Evolutionary conservation across 2,888 invertebrate genomes (phyloP), one percentile per base, ranked within the genome.

Genomic region (Drosophila helvetica): DNA sequence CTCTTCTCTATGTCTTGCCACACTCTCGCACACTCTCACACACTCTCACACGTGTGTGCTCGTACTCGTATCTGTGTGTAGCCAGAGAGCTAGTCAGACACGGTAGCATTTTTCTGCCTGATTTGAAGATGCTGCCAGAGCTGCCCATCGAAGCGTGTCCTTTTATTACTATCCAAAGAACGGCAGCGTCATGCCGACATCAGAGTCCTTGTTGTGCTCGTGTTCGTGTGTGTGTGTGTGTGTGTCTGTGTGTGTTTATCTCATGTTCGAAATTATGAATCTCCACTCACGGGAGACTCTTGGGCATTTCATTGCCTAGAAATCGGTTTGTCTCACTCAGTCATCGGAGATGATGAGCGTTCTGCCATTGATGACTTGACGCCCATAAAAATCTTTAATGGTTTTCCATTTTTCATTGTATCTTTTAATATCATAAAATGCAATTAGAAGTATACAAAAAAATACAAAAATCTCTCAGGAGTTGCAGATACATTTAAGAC

Each of bases 61-160:
- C 22, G 51, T 47, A 54, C 19, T 50, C 42, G 79, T 64, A 50
- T 63, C 43, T 50, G 54, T 43, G 38, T 15, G 7, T 38, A 8
- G 5, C 5, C 33, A 74, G 57, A 64, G 83, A 64, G 86, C 77
- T 86, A 86, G 81, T 76, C 78, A 84, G 85, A 85, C 82, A 80
- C 76, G 83, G 77, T 69, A 85, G 70, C 79, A 75, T 85, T 87
- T 86, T 86, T 87, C 86, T 85, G 86, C 87, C 79, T 87, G 86
- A 86, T 87, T 85, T 86, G 87, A 76, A 77, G 80, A 72, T 60
- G 74, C 70, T 78, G 64, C 51, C 59, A n/a, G 33, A 33, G 60
- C 57, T 66, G 85, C 79, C 77, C 74, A 87, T 77, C 83, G 79
- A 77, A 77, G 87, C 83, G 85, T 83, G 79, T 70, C 79, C 77